Base-by-base conservation (phyloP, 2,888 invertebrate genomes). In the Hypselothyrea guttata region DNA sequence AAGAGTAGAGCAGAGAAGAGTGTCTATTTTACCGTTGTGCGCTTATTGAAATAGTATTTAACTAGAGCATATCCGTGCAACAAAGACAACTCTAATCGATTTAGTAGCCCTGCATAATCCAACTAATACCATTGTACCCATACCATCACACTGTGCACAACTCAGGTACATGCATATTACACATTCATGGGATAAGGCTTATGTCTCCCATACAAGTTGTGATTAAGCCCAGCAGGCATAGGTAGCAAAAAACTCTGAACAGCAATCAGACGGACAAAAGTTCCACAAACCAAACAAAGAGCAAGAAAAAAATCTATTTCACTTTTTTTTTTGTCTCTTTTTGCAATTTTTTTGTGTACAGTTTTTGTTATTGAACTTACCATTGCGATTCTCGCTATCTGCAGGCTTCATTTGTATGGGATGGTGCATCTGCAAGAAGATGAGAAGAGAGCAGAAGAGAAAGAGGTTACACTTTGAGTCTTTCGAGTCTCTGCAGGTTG, bases 381-480 rank as follows among this genome's bases (percentile, higher is more conserved):
- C 98, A 91, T 98, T 98, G 93, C 98, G 94, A 90, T 98, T 99
- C 92, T 99, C 99, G 91, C 97, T 97, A 91, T 99, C 99, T 87
- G 99, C 99, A 66, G 99, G 98, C 90, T 99, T 99, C 98, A 99
- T 98, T 92, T 99, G 98, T 88, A 99, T 97, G 54, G 98, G 98
- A 92, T 98, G 98, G 91, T 98, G 98, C 98, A 99, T 99, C 97
- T 97, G 94, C 63, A 94, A 95, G 35, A 47, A 34, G 27, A 22
- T 4, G 22, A 22, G 22, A 22, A 22, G n/a, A n/a, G n/a, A n/a
- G 5, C 22, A 22, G 22, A 22, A 2, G 7, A 45, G 45, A 56
- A 49, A 22, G 37, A 57, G 37, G 16, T 34, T 15, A 44, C 30
- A 41, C 27, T 27, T 44, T 38, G 46, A 42, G 33, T 33, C 33